phyloP scores from a whole-genome alignment of 2,888 invertebrate species.

The Nebria salina region DNA sequence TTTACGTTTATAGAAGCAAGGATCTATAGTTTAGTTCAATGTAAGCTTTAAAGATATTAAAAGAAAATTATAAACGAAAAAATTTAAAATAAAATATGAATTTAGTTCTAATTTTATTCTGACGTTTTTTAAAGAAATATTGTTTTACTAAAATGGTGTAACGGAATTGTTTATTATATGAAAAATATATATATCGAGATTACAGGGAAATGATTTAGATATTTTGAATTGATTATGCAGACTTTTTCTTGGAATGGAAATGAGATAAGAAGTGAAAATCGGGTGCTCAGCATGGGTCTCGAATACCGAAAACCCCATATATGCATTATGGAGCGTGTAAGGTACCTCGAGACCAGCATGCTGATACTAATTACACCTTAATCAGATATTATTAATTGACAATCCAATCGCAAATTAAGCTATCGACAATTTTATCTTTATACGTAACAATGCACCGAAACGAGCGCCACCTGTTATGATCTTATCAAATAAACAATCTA shows the following conservation, averaged over 20 bases:
- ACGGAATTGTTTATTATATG: not conserved
- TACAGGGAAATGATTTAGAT: not conserved
- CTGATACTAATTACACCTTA: constrained; percentile 35
- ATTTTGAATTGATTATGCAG: not conserved
- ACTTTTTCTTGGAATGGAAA: constrained; percentile 11
- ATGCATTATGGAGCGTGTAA: constrained; percentile 36
- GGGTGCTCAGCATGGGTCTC: constrained; percentile 61
- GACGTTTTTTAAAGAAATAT: too few relatives aligned
- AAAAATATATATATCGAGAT: not conserved
- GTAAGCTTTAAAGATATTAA: too few relatives aligned
- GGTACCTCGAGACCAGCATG: constrained; percentile 60
- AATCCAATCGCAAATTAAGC: constrained; percentile 23
- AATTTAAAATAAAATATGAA: too few relatives aligned
- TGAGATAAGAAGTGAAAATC: constrained; percentile 59
- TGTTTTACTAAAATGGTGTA: not conserved
- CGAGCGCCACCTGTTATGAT: constrained; percentile 1
- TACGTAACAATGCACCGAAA: constrained; percentile 18
- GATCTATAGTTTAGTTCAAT: too few relatives aligned
- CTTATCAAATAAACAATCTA: not conserved
- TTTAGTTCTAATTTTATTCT: too few relatives aligned
- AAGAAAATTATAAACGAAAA: too few relatives aligned
- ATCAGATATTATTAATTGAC: constrained; percentile 35
- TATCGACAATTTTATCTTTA: constrained; percentile 25
- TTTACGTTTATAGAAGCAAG: too few relatives aligned
- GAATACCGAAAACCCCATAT: constrained; percentile 57